Base-by-base conservation (phyloP, 1,140 invertebrate genomes). In the Heterodera schachtii region DNA sequence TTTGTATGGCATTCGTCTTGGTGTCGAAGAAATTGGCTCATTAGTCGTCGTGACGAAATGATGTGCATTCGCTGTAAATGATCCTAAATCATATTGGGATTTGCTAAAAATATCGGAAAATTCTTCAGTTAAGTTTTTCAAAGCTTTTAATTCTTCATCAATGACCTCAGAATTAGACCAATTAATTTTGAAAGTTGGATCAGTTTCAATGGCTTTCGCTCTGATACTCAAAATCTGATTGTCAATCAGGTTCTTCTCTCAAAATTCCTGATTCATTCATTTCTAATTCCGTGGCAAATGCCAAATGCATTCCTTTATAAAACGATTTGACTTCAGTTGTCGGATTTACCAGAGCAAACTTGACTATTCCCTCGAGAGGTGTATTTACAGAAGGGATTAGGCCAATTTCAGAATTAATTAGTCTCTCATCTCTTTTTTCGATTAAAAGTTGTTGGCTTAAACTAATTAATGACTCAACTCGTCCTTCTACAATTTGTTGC, bases 1-100 rank as follows among this genome's bases (percentile, higher is more conserved):
- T 73, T 77, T 77, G 7, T 64, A 64, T 8, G 75, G 75, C 52
- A 77, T 73, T 3, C 69, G 57, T 21, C 52, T 77, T 4, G 75
- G 75, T 6, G 19, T 0, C 1, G 52, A 60, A 19, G 46, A 73
- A 4, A 77, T 47, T 11, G 75, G 75, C 9, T 47, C 75, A 4
- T 77, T 47, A 21, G 75, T 77, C 19, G 52, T 77, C 3, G 75
- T 77, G 6, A 9, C 3, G 3, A 77, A 21, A 9, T 60, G 52
- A 21, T 60, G 75, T 21, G 43, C 75, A 7, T 8, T 31, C 21
- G 4, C 13, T 21, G 75, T 77, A 41, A 19, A 77, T 9, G 19
- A 31, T 3, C 75, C 75, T 74, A 77, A 41, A 41, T 77, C 75
- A 31, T 77, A 77, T 41, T 77, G 52, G 5, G 7, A 6, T 13